Evolutionary conservation across 1,140 invertebrate species (phyloP), one percentile per base, ranked within the genome.

Genomic region (Dendrolimus kikuchii): DNA sequence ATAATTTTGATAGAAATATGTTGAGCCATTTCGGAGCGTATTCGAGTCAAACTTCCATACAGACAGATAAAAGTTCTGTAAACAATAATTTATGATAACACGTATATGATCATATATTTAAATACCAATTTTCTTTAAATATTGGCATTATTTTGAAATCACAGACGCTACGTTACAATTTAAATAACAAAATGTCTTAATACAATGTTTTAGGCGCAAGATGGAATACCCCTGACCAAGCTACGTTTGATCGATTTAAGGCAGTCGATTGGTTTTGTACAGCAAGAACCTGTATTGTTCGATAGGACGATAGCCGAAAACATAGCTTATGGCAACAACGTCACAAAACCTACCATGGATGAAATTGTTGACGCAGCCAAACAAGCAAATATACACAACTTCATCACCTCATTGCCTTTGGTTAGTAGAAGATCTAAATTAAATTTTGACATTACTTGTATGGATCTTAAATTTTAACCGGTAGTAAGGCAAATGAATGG

Each of bases 321-420:
- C 73, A 93, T 95, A 57, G 88, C 89, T 0, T 94, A 94, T 68
- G 93, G 93, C 3, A 89, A 92, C 66, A 91, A 91, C 65, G 71
- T 76, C 0, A 64, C 86, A 5, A 65, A 78, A 5, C 74, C 87
- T 0, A 46, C 64, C 3, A 80, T 89, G 74, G 88, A 90, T 54
- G 92, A 94, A 67, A 87, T 91, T 7, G 86, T 90, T 5, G 77
- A 83, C 2, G 92, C 92, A 2, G 91, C 93, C 2, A 88, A 88
- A 56, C 89, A 90, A 60, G 93, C 93, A 2, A 95, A 95, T 66
- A 93, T 94, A 56, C 93, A 95, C 66, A 88, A 90, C 44, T 95
- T 95, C 53, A 90, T 95, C 38, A 49, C 85, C 1, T 80, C 88
- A 4, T 70, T 95, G 53, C 94, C 93, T 1, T 60, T 89, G 77